phyloP scores from a whole-genome alignment of 2,888 invertebrate genomes.

The Pseudoips prasinana region DNA sequence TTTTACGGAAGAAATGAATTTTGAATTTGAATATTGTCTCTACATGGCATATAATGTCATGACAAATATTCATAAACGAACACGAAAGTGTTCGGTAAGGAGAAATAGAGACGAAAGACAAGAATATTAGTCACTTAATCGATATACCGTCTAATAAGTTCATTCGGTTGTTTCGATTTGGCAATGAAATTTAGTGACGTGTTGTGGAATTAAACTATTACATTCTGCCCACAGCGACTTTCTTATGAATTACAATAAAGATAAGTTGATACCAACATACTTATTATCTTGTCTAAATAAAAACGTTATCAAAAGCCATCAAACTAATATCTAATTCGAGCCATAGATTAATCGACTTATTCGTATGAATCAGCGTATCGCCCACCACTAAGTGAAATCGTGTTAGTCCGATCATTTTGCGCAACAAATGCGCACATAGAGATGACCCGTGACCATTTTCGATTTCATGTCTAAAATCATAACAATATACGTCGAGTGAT shows the following conservation, averaged over 20 bases:
- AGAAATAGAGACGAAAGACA: too few relatives aligned
- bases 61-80: conserved; percentile 46
- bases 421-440: conserved; percentile 57
- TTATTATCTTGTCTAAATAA: conserved; percentile 10
- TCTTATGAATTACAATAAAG: too few relatives aligned
- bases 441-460: conserved; percentile 72
- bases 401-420: conserved; percentile 53
- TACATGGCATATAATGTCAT: conserved; percentile 32
- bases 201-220: too few relatives aligned
- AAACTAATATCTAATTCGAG: conserved; percentile 28
- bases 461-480: conserved; percentile 75
- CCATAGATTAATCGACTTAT: conserved; percentile 34
- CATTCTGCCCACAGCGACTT: too few relatives aligned
- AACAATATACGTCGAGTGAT: conserved; percentile 68
- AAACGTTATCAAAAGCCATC: conserved; percentile 26
- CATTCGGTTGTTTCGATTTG: too few relatives aligned
- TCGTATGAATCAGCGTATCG: conserved; percentile 31
- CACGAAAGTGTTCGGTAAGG: too few relatives aligned
- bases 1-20: too few relatives aligned
- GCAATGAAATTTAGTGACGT: too few relatives aligned
- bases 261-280: too few relatives aligned
- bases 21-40: too few relatives aligned
- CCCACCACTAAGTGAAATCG: conserved; percentile 62
- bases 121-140: too few relatives aligned
- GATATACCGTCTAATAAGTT: too few relatives aligned